Evolutionary conservation across 1,140 invertebrate genomes (phyloP).

Genomic region (Drosophila sechellia): DNA sequence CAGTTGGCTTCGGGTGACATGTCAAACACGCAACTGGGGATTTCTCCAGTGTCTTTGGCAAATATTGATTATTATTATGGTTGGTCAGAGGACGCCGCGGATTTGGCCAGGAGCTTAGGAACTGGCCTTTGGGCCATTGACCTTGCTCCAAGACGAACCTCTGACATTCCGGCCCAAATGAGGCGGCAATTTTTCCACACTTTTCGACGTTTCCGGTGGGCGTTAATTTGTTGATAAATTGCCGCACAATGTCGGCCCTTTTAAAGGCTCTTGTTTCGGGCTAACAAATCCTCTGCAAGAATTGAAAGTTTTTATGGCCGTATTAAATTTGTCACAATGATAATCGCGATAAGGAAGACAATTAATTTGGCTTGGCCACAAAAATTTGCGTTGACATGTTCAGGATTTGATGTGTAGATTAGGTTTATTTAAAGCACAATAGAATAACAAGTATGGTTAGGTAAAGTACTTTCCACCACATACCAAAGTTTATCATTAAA

Average conservation of each 20-base stretch:
- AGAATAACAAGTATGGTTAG: too few species aligned
- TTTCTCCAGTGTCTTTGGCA: constrained; percentile 20
- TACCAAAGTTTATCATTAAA: neutral
- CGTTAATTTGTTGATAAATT: constrained; percentile 74
- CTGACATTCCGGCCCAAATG: constrained; percentile 60
- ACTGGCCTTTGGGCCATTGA: constrained; percentile 55
- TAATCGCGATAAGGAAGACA: constrained; percentile 60
- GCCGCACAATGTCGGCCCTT: constrained; percentile 12
- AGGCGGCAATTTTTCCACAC: constrained; percentile 51
- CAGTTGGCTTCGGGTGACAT: constrained; percentile 69
- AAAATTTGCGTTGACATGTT: constrained; percentile 40
- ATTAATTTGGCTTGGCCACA: constrained; percentile 53
- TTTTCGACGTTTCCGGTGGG: constrained; percentile 35
- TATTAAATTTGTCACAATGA: constrained; percentile 70
- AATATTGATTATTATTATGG: constrained; percentile 77
- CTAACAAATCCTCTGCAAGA: neutral
- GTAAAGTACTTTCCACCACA: too few species aligned
- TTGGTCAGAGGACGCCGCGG: constrained; percentile 64
- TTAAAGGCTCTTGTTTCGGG: constrained; percentile 21
- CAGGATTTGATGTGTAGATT: constrained; percentile 49
- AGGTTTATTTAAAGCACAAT: neutral
- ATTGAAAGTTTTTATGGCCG: constrained; percentile 10
- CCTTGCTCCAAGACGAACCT: constrained; percentile 43
- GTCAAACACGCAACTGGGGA: constrained; percentile 73
- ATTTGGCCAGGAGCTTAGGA: constrained; percentile 61